Percentiles rank a stretch among this genome's conserved stretches.
Conservation (phyloP, 2,888 invertebrate genomes). For the Chirona hameri region DNA sequence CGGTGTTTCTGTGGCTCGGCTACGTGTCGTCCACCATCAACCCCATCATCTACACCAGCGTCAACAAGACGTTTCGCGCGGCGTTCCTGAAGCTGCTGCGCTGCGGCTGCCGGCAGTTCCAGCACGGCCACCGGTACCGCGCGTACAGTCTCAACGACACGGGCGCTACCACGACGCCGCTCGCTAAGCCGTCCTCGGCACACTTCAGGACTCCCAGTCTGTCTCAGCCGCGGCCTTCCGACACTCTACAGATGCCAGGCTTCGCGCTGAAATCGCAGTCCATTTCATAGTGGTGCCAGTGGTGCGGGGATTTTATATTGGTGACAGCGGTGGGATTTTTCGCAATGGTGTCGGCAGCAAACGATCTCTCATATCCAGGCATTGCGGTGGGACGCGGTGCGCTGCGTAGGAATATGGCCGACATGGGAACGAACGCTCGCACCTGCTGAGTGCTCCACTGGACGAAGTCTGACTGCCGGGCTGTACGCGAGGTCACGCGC, state of each 20-base stretch:
- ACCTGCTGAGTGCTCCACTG: too few relatives aligned
- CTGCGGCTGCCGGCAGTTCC: slow-evolving; percentile 54
- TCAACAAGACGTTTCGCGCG: slow-evolving; percentile 87
- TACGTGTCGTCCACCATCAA: slow-evolving; percentile 93
- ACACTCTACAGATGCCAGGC: not conserved
- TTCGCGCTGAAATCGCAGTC: slow-evolving; percentile 1
- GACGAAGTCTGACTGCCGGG: too few relatives aligned
- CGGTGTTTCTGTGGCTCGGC: slow-evolving; percentile 86
- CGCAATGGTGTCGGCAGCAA: not conserved
- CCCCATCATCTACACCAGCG: slow-evolving; percentile 92
- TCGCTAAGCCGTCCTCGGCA: slow-evolving; percentile 34
- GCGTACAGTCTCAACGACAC: slow-evolving; percentile 37
- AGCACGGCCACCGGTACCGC: slow-evolving; percentile 34
- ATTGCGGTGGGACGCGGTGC: not conserved
- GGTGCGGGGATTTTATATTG: too few relatives aligned
- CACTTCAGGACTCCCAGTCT: slow-evolving; percentile 37
- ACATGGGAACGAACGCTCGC: not conserved
- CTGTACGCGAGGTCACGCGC: too few relatives aligned
- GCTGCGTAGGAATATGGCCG: not conserved
- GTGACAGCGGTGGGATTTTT: too few relatives aligned
- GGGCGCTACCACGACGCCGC: slow-evolving; percentile 32
- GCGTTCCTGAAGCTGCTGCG: slow-evolving; percentile 81
- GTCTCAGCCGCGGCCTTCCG: slow-evolving; percentile 31
- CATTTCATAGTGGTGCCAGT: not conserved
- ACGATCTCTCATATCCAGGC: not conserved